Evolutionary conservation across 2,113 vertebrate species (phyloP), one percentile per base, ranked within the genome.

Genomic region (Polypterus bichir): DNA sequence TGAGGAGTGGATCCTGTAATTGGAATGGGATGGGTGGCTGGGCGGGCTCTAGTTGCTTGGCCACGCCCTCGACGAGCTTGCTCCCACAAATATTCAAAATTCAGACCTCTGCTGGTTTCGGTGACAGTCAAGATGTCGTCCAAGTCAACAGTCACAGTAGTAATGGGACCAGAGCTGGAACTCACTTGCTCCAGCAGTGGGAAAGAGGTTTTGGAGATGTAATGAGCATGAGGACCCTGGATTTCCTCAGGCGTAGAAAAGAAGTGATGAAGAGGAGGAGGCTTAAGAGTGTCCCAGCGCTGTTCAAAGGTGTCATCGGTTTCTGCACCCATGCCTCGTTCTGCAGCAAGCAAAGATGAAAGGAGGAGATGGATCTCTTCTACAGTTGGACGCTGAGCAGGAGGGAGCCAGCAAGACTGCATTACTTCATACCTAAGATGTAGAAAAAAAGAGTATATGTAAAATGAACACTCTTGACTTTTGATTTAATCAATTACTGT

Each of bases 61-160:
- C 86, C 86, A 62, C 85, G 80, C 47, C 90, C 89, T 7, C 87
- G 81, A 10, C 91, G 81, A 9, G 91, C 90, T 71, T 91, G 92
- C 71, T 95, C 92, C 91, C 91, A 95, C 72, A 93, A 87, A 79
- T 91, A 95, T 70, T 95, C 91, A 65, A 95, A 92, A 75, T 91
- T 93, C 74, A 95, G 86, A 8, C 92, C 92, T 56, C 88, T 90
- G 76, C 92, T 95, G 61, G 91, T 95, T 73, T 93, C 92, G 0
- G 92, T 94, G 57, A 95, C 91, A 0, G 91, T 95, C 56, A 95
- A 81, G 59, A 95, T 91, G 55, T 95, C 91, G 0, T 95, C 92
- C 1, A 91, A 80, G 70, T 93, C 92, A 8, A 76, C 5, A 11
- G 83, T 79, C 3, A 83, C 81, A 48, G 81, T 81, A 1, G 79